Conservation (phyloP, 2,888 invertebrate genomes). For the Lymantria monacha region DNA sequence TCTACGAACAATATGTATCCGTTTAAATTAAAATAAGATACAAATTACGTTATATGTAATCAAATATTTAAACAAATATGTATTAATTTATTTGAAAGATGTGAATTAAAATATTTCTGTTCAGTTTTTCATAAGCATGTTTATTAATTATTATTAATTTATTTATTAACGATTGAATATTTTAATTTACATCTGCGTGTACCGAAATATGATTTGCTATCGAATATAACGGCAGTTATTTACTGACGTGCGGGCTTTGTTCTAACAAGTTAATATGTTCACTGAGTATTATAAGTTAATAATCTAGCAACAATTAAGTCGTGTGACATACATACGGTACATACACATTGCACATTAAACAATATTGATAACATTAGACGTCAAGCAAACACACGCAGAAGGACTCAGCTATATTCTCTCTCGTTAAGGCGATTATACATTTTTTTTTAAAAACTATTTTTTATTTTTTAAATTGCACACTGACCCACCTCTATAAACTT, state of each 20-base stretch:
- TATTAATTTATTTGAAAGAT: slow-evolving; percentile 3
- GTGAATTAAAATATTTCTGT: slow-evolving; percentile 27
- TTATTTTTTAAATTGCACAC: slow-evolving; percentile 74
- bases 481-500: slow-evolving; percentile 80
- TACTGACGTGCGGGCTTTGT: background rate
- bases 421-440: slow-evolving; percentile 80
- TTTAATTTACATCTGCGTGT: slow-evolving; percentile 25
- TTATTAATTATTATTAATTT: slow-evolving; percentile 9
- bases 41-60: too few relatives aligned
- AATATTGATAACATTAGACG: slow-evolving; percentile 52
- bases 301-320: slow-evolving; percentile 10
- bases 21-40: too few relatives aligned
- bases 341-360: slow-evolving; percentile 50
- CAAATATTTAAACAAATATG: too few relatives aligned
- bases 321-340: slow-evolving; percentile 45
- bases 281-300: background rate
- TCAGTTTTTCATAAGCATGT: slow-evolving; percentile 23
- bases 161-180: slow-evolving; percentile 14
- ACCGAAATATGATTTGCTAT: slow-evolving; percentile 8
- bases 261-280: background rate
- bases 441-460: slow-evolving; percentile 70
- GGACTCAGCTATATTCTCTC: slow-evolving; percentile 79
- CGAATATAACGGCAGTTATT: slow-evolving; percentile 7
- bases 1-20: too few relatives aligned
- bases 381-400: slow-evolving; percentile 71